Conservation (phyloP, 2,888 invertebrate species). For the Eucriotettix oculatus region DNA sequence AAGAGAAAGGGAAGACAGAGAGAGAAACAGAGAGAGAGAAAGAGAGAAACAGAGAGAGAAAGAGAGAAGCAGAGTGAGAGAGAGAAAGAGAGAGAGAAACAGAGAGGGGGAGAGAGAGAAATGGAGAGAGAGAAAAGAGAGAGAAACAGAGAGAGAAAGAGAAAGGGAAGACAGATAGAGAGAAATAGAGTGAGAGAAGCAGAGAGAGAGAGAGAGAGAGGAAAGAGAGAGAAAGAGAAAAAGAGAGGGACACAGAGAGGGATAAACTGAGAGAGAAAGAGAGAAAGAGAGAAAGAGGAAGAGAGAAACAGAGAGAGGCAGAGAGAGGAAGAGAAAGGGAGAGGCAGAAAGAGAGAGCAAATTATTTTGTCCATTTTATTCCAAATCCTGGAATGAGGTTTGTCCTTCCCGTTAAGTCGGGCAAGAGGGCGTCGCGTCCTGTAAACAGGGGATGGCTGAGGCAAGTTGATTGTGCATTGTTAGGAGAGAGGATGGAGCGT, state of each 20-base stretch:
- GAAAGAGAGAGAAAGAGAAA: accelerated
- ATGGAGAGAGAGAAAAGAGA: no score
- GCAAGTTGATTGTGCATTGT: no score
- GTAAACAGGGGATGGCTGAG: neutral
- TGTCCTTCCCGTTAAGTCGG: neutral
- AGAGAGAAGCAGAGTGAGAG: no score
- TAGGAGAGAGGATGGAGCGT: neutral
- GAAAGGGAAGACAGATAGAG: neutral
- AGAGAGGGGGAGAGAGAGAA: no score
- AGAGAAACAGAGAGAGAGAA: no score
- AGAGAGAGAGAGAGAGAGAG: no score
- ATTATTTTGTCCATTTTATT: neutral
- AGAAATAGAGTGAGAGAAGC: no score
- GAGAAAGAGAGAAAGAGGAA: neutral
- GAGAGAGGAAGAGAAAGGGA: neutral
- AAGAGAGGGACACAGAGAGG: neutral
- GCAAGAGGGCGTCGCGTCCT: neutral
- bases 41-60: no score
- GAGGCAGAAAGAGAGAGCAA: neutral
- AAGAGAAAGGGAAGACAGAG: no score
- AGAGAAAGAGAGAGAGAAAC: no score
- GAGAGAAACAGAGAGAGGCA: neutral
- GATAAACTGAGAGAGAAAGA: accelerated
- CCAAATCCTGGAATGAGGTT: neutral
- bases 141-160: accelerated